These are phyloP conservation scores for Agapornis roseicollis DNA, from an alignment of 2,113 vertebrate species.

Conservation along the genomic window DNA sequence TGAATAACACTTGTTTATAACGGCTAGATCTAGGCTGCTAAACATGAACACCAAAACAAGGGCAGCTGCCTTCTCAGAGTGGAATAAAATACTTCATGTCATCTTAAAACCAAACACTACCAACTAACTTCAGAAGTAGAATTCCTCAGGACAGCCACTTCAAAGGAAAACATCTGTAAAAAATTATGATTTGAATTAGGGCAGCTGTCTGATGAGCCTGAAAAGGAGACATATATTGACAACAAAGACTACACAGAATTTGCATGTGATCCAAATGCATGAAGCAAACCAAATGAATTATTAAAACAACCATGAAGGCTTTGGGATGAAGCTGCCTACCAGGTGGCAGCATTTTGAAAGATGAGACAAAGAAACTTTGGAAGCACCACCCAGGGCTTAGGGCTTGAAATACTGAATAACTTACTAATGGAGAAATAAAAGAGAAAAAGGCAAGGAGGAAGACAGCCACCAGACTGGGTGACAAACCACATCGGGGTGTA, in stretches of 20 bases:
- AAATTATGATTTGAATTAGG: not conserved
- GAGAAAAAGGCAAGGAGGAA: not conserved
- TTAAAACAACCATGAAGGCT: not conserved
- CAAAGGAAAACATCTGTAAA: not conserved
- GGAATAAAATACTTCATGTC: not conserved
- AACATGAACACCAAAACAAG: not conserved
- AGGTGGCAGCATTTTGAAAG: not conserved
- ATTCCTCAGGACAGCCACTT: not conserved
- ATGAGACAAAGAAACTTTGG: not conserved
- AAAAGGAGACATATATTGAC: not conserved
- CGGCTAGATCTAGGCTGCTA: not conserved
- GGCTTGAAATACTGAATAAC: not conserved
- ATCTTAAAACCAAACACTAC: not conserved
- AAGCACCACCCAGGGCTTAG: not conserved
- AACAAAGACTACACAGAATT: not conserved
- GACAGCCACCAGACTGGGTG: not conserved
- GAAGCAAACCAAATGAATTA: not conserved
- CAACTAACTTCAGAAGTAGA: not conserved
- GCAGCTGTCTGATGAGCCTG: not conserved
- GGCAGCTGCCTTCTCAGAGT: not conserved
- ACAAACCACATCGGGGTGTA: not conserved
- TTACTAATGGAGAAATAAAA: not conserved
- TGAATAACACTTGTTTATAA: not conserved
- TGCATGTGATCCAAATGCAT: not conserved
- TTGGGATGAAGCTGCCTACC: not conserved